Evolutionary conservation across 2,888 invertebrate species (phyloP), one percentile per base, ranked within the genome.

Genomic region (Troides oblongomaculatus): DNA sequence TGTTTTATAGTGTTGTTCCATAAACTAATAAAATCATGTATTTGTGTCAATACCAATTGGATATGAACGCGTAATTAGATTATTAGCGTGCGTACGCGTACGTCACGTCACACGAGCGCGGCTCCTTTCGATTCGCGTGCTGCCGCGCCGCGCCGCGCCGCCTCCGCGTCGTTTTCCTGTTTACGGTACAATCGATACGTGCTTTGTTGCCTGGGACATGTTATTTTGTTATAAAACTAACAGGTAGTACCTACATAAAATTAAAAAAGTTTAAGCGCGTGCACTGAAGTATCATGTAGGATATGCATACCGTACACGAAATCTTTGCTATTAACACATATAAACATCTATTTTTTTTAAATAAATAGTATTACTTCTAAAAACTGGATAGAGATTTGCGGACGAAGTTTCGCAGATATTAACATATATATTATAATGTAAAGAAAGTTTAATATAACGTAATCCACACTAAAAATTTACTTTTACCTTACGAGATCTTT

Each of bases 61-160:
- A 66, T 70, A 60, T 63, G 60, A 39, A 65, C 18, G 66, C 70
- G 63, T 70, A 66, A 66, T 70, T 70, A 70, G 63, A 66, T 70
- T 65, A 70, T 62, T 66, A 63, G 63, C 62, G 46, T 39, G 46
- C 14, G 14, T 14, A 46, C 14, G 12, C 46, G 63, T 59, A 10
- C 66, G 66, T 70, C 69, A 70, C 58, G 7, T 30, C 53, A 53
- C 53, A 8, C 53, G 65, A 36, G 30, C 8, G 21, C 59, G 56
- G 63, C 57, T 70, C 66, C 53, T 21, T 43, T 57, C 21, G 59
- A 17, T 59, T 30, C 50, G n/a, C 43, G 63, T 53, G 10, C 21
- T 25, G 36, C 39, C n/a, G 36, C 63, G 39, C 10, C 30, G 30
- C 30, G 3, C 30, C 30, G 30, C 30, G 3, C 39, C 39, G 46